Evolutionary conservation across 2,113 vertebrate genomes (phyloP).

Genomic region (Ptychochromis oligacanthus): DNA sequence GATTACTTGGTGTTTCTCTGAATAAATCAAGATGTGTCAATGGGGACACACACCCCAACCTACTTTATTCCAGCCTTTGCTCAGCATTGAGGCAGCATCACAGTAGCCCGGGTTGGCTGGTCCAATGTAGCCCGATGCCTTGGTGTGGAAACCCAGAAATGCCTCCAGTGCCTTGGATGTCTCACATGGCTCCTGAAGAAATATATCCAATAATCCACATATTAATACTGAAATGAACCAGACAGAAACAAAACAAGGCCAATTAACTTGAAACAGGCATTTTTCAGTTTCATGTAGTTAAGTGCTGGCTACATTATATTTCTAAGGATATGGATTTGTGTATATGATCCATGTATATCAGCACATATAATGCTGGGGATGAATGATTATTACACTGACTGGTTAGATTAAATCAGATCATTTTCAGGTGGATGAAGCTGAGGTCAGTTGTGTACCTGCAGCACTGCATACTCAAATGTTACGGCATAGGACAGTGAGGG

Average conservation of each 20-base stretch:
- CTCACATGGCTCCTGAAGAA: conserved; percentile 80
- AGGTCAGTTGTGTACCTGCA: conserved; percentile 69
- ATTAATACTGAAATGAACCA: not conserved
- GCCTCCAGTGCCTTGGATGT: conserved; percentile 79
- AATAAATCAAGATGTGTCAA: not conserved
- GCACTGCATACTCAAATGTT: conserved; percentile 78
- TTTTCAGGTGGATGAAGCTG: not conserved
- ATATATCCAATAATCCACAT: not conserved
- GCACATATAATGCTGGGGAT: not conserved
- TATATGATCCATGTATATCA: not conserved
- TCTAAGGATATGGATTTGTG: not conserved
- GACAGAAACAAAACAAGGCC: accelerated
- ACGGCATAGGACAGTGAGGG: conserved; percentile 62
- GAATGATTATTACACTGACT: not conserved
- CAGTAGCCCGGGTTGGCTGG: conserved; percentile 83
- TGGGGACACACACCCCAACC: not conserved
- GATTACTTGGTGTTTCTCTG: no score
- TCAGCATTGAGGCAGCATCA: conserved; percentile 82
- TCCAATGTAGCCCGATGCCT: conserved; percentile 80
- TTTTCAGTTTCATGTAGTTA: not conserved
- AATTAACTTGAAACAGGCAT: not conserved
- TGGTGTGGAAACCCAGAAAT: conserved; percentile 75
- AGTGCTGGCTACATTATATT: no score
- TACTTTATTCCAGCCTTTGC: conserved; percentile 83
- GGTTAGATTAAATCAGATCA: no score